Evolutionary conservation across 2,888 invertebrate genomes (phyloP), one percentile per base, ranked within the genome.

Genomic region (Orchestes rusci): DNA sequence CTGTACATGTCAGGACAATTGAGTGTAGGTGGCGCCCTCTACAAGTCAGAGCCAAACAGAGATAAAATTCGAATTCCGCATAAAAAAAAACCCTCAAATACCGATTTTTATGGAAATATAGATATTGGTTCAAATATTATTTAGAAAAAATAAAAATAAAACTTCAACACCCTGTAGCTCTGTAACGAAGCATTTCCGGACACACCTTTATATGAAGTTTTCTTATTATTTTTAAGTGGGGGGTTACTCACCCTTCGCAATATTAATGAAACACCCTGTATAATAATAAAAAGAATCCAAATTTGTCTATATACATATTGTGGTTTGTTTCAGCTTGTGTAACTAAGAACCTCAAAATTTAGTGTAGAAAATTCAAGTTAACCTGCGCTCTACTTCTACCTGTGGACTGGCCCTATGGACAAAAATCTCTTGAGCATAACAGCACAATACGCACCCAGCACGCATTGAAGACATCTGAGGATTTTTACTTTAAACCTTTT

Each of bases 401-500:
- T n/a, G n/a, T n/a, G n/a, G n/a, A 66, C 66, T 66, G 66, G 66
- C 66, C 65, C 65, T 62, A 62, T 60, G 45, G 48, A 51, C 51
- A 47, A 45, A 45, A 38, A 43, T 46, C 17, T 50, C 38, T 41
- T 36, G 44, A 47, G 47, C 44, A 51, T 45, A 31, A 39, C 73
- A 66, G 67, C 67, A 75, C 75, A 75, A 82, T 74, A 75, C 79
- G 78, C 79, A 82, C 79, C 78, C 83, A 84, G 84, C 84, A 82
- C 82, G 82, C 84, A 84, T 84, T 84, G 84, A 84, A 80, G 83
- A 84, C 84, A 84, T 84, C 83, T 83, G 83, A 82, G 82, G 82
- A 83, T 80, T 75, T 75, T 74, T 75, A 58, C 16, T 58, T 60
- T 62, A 59, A 57, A n/a, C 60, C 66, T 68, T 65, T 63, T 67